A percentile compares a stretch with the other conserved stretches of the same genome.
Evolutionary conservation across 2,797 vertebrate genomes (phyloP).

Genomic region (Coluber constrictor): DNA sequence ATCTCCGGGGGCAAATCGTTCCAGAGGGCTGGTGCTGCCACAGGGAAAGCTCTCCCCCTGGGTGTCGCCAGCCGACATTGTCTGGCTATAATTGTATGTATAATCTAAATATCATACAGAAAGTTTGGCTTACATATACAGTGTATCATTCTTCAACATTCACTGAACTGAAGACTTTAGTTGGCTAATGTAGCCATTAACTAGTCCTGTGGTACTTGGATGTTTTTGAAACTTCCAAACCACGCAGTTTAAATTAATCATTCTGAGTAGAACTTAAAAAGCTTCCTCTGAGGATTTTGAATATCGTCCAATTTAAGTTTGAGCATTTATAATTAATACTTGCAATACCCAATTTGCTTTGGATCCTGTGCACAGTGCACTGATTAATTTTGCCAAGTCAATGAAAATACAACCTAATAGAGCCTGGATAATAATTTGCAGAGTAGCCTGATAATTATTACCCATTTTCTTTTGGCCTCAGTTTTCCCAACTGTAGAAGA

Average conservation of each 20-base stretch:
- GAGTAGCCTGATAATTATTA: background rate
- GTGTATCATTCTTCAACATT: background rate
- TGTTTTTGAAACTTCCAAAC: background rate
- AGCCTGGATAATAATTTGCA: background rate
- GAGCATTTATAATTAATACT: conserved; percentile 20
- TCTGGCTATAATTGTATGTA: background rate
- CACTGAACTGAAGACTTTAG: background rate
- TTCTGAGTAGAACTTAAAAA: background rate
- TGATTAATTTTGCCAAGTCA: conserved; percentile 1
- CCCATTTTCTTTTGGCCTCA: background rate
- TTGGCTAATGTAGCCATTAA: background rate
- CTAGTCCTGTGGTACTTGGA: background rate
- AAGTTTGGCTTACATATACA: background rate
- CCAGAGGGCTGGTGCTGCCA: too few relatives aligned
- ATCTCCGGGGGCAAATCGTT: too few relatives aligned
- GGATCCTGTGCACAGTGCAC: background rate
- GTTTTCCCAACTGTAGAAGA: background rate
- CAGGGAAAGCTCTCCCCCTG: too few relatives aligned
- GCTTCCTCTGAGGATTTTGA: background rate
- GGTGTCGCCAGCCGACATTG: too few relatives aligned
- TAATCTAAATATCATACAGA: background rate
- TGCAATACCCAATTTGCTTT: background rate
- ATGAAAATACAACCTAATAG: conserved; percentile 6
- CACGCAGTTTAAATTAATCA: background rate
- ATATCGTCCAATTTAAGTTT: conserved; percentile 6